These are phyloP conservation scores for Cephalopterus ornatus DNA, from an alignment of 2,113 vertebrate genomes.

Conservation along the genomic window DNA sequence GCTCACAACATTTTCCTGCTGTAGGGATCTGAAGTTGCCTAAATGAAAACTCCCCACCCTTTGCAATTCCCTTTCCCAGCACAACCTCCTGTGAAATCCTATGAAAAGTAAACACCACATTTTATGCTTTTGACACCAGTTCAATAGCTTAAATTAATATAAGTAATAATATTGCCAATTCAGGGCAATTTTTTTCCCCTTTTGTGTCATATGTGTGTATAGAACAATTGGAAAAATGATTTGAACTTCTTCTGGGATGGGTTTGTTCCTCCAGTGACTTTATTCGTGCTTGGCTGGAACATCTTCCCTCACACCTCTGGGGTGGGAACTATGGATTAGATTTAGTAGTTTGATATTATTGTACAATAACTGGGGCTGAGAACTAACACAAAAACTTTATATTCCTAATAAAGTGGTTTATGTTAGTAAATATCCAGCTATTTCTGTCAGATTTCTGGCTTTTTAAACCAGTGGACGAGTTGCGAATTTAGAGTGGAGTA, in stretches of 20 bases:
- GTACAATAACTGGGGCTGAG: not conserved
- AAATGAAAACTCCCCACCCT: not conserved
- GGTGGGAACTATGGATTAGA: not conserved
- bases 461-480: not conserved
- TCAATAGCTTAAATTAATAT: not conserved
- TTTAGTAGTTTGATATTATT: not conserved
- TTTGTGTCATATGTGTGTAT: not conserved
- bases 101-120: not conserved
- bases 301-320: not conserved
- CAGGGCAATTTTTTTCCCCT: not conserved
- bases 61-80: not conserved
- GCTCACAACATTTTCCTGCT: not conserved
- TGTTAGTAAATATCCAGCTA: not conserved
- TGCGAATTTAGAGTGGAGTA: not conserved
- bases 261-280: not conserved
- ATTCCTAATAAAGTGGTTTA: not conserved
- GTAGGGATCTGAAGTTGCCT: not conserved
- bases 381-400: not conserved
- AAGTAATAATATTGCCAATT: not conserved
- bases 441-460: not conserved
- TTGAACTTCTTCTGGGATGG: not conserved
- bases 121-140: not conserved
- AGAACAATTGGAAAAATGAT: not conserved
- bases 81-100: not conserved
- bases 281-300: not conserved